Conservation (phyloP, 2,888 invertebrate species). For the Zaprionus obscuricornis region DNA sequence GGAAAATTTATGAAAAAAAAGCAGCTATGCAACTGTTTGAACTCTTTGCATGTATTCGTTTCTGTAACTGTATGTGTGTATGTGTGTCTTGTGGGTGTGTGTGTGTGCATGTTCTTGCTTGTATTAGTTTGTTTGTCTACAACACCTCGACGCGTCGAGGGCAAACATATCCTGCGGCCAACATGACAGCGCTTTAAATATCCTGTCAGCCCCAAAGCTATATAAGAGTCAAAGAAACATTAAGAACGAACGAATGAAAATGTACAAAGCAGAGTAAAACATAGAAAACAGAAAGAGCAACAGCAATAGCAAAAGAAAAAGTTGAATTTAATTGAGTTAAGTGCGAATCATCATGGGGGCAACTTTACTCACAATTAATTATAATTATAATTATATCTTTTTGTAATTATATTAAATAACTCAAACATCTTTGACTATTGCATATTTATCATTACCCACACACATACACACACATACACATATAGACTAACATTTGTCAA, state of each 20-base stretch:
- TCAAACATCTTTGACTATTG: too few species aligned
- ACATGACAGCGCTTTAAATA: conserved; percentile 29
- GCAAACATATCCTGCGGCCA: conserved; percentile 34
- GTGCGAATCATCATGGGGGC: too few species aligned
- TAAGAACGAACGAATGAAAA: neutral
- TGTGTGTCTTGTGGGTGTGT: conserved; percentile 19
- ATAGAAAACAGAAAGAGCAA: neutral
- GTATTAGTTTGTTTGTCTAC: conserved; percentile 16
- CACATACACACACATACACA: too few species aligned
- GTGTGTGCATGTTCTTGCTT: conserved; percentile 1
- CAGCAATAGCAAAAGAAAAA: neutral
- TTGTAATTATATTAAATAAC: too few species aligned
- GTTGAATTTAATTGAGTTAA: conserved; percentile 31
- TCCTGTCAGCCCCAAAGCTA: conserved; percentile 29
- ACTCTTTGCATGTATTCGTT: too few species aligned
- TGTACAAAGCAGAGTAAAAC: neutral
- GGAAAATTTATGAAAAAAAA: too few species aligned
- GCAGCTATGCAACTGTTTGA: too few species aligned
- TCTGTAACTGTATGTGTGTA: conserved; percentile 6
- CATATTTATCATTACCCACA: too few species aligned
- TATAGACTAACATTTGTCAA: too few species aligned
- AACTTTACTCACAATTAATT: too few species aligned
- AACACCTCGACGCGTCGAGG: conserved; percentile 36
- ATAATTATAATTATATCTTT: too few species aligned
- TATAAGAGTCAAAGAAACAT: neutral